Evolutionary conservation across 2,113 vertebrate genomes (phyloP), one percentile per base, ranked within the genome.

Genomic region (Micronycteris hirsuta): DNA sequence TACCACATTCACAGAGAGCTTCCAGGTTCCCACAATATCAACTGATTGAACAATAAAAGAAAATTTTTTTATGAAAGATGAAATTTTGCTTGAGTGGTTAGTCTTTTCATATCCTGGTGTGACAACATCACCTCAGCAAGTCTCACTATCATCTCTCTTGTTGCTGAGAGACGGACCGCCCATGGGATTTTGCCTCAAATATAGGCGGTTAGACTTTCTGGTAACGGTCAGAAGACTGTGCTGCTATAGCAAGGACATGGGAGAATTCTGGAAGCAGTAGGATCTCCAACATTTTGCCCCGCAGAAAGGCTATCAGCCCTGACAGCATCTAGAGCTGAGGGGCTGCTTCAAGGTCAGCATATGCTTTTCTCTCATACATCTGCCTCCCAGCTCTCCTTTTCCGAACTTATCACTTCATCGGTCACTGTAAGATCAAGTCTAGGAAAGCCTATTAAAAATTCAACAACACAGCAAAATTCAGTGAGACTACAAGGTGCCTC

Each of bases 11-110:
- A 74, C 77, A 86, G 96, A 85, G 84, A 92, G 5, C 7, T 74
- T 93, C 77, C 82, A 83, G 47, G 38, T 91, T 93, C 91, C 71
- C 43, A 92, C 54, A 96, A 97, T 93, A 86, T 49, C 47, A 86
- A 86, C 43, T 97, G 77, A 96, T 91, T 97, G 88, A 96, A 91
- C 61, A 93, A 97, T 93, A 82, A 90, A 41, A 90, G 58, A 86
- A 70, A 36, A 68, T 67, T 52, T 93, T 89, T 91, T 45, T 26
- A 68, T 86, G 68, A 86, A 85, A 89, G 87, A 47, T 28, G 74
- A 95, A 94, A 78, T 83, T 96, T 86, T 84, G 22, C 78, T 92
- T 82, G 47, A 86, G 68, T 63, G 33, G 9, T 86, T 36, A 91
- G 56, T 56, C 61, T 83, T 94, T 96, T 92, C 19, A 77, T 68